Percentiles rank a stretch among this genome's conserved stretches.
These are phyloP conservation scores for Ceratoteleas bidentatus DNA, from an alignment of 1,140 invertebrate genomes.

Conservation along the genomic window DNA sequence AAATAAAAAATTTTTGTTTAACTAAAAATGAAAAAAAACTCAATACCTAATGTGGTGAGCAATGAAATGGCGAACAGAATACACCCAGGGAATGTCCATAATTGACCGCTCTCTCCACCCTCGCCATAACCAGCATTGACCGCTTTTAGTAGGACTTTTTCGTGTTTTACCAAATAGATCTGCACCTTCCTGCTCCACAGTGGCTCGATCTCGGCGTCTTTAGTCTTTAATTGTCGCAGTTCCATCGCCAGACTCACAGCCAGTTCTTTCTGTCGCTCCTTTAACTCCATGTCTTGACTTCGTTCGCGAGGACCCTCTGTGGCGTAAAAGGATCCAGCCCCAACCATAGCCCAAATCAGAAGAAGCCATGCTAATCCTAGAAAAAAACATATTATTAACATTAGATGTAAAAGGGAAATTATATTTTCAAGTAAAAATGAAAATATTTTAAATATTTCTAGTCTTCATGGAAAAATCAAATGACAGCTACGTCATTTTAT, in stretches of 20 bases:
- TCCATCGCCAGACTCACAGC: slow-evolving; percentile 81
- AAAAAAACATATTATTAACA: too few relatives aligned
- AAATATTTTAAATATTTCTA: too few relatives aligned
- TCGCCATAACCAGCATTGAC: slow-evolving; percentile 83
- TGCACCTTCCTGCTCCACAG: slow-evolving; percentile 82
- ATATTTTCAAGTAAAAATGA: too few relatives aligned
- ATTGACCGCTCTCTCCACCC: slow-evolving; percentile 79
- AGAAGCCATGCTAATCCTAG: slow-evolving; percentile 81
- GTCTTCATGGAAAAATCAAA: too few relatives aligned
- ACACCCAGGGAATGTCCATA: slow-evolving; percentile 85
- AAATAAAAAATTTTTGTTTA: too few relatives aligned
- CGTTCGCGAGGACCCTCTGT: slow-evolving; percentile 84
- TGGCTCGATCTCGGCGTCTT: slow-evolving; percentile 76
- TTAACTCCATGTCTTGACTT: slow-evolving; percentile 79
- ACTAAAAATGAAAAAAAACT: slow-evolving; percentile 4
- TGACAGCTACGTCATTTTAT: too few relatives aligned
- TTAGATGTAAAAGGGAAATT: too few relatives aligned
- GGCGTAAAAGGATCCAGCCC: slow-evolving; percentile 82
- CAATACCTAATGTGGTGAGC: slow-evolving; percentile 83
- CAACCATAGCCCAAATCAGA: slow-evolving; percentile 82
- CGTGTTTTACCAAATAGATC: slow-evolving; percentile 82
- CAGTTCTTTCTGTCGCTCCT: slow-evolving; percentile 80
- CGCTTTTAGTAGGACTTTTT: slow-evolving; percentile 80
- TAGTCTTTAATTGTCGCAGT: slow-evolving; percentile 78
- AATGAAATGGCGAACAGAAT: slow-evolving; percentile 83